These are phyloP conservation scores for Drosophila virilis DNA, from an alignment of 1,140 invertebrate species.

Conservation along the genomic window DNA sequence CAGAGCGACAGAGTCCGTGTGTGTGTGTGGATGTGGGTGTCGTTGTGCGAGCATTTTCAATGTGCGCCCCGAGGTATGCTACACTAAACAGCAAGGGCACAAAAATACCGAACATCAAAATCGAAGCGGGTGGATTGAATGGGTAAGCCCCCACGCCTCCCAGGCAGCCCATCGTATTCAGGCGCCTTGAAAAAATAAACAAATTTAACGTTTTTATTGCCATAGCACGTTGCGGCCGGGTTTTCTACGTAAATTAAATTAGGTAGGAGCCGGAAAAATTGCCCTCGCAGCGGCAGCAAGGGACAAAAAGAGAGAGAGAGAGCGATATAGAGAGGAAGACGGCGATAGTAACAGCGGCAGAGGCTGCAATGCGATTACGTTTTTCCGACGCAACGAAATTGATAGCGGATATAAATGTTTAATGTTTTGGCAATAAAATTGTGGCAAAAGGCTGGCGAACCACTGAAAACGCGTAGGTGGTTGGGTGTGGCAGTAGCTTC, in stretches of 20 bases:
- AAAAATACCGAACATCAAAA: constrained; percentile 50
- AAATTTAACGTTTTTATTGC: constrained; percentile 83
- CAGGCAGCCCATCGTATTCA: constrained; percentile 7
- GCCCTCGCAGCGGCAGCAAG: background rate
- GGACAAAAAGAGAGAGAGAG: background rate
- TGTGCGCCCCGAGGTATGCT: constrained; percentile 60
- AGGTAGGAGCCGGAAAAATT: constrained; percentile 75
- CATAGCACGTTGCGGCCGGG: constrained; percentile 66
- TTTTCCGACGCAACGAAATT: constrained; percentile 71
- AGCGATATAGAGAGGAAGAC: background rate
- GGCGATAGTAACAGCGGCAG: constrained; percentile 1
- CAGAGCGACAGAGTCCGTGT: constrained; percentile 1
- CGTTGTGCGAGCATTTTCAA: constrained; percentile 48
- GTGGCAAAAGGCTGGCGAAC: constrained; percentile 51
- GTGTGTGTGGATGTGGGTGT: constrained; percentile 1
- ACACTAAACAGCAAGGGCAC: constrained; percentile 54
- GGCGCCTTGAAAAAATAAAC: constrained; percentile 70
- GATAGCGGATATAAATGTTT: constrained; percentile 83
- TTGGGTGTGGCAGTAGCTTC: background rate
- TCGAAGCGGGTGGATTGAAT: constrained; percentile 48
- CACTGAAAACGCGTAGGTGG: background rate
- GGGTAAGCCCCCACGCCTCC: constrained; percentile 14
- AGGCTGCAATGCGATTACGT: constrained; percentile 72
- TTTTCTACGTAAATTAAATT: constrained; percentile 80
- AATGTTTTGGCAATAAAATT: constrained; percentile 82